Evolutionary conservation across 2,113 vertebrate genomes (phyloP).

Genomic region (Xenus cinereus): DNA sequence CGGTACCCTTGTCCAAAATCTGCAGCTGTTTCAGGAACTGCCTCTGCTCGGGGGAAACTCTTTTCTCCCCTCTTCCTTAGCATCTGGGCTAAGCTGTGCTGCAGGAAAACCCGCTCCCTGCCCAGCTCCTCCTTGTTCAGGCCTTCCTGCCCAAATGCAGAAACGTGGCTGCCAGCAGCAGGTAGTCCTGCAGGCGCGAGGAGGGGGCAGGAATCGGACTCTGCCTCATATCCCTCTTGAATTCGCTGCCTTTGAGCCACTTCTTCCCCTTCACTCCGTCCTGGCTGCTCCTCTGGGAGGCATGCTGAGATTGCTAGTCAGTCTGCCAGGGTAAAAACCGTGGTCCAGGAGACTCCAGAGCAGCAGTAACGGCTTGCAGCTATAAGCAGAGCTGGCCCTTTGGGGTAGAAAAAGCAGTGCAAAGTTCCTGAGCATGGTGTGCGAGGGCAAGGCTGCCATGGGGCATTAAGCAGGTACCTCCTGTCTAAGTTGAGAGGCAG

Average conservation of each 20-base stretch:
- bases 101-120: constrained; percentile 38
- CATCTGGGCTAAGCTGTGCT: neutral
- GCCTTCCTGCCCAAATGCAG: neutral
- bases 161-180: neutral
- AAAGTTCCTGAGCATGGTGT: neutral
- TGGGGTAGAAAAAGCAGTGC: neutral
- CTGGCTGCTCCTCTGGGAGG: neutral
- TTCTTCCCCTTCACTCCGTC: neutral
- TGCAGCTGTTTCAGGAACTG: neutral
- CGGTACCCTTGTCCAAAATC: neutral
- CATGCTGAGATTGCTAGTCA: neutral
- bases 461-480: neutral
- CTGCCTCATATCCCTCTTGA: neutral
- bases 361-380: neutral
- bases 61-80: neutral
- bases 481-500: neutral
- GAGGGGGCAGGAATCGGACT: neutral
- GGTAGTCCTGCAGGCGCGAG: rapidly evolving
- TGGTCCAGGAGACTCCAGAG: neutral
- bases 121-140: neutral
- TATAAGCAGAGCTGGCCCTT: neutral
- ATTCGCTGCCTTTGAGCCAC: neutral
- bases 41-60: neutral
- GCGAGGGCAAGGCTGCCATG: neutral
- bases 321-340: neutral